Conservation (phyloP, 1,140 invertebrate genomes). For the Drosophila ananassae region DNA sequence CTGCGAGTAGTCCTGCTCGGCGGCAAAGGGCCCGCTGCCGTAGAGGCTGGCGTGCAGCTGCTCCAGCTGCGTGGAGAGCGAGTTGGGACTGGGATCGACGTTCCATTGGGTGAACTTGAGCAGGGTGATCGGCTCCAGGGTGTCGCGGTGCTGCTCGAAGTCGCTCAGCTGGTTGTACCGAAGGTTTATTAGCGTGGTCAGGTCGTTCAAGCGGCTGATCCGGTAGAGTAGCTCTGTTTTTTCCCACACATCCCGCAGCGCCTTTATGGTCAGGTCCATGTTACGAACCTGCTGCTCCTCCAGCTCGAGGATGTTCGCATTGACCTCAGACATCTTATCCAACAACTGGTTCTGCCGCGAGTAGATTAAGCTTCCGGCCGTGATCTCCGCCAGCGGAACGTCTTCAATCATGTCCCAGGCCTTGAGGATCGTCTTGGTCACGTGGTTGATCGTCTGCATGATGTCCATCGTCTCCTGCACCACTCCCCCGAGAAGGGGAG, state of each 20-base stretch:
- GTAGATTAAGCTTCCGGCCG: constrained; percentile 8
- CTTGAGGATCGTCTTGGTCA: constrained; percentile 13
- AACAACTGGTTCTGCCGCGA: constrained; percentile 21
- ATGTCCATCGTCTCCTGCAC: constrained; percentile 16
- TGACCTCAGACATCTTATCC: constrained; percentile 15
- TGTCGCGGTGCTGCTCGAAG: constrained; percentile 16
- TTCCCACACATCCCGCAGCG: constrained; percentile 2
- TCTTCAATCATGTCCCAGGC: constrained; percentile 20
- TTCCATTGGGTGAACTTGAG: constrained; percentile 41
- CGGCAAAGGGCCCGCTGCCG: neutral
- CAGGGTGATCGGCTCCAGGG: constrained; percentile 29
- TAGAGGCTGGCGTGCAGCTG: constrained; percentile 14
- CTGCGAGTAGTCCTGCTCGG: neutral
- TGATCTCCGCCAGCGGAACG: neutral
- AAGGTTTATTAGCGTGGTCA: constrained; percentile 5
- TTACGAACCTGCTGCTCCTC: constrained; percentile 29
- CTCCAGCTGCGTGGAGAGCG: constrained; percentile 21
- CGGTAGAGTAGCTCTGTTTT: constrained; percentile 5
- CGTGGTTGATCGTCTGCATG: neutral
- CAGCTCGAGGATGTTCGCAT: constrained; percentile 12
- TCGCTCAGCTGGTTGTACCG: constrained; percentile 18
- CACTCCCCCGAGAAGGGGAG: neutral
- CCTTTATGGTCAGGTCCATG: constrained; percentile 33
- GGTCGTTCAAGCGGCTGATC: constrained; percentile 10
- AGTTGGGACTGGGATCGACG: constrained; percentile 26